Base-by-base conservation (phyloP, 2,797 vertebrate species). In the Darevskia nairensis region DNA sequence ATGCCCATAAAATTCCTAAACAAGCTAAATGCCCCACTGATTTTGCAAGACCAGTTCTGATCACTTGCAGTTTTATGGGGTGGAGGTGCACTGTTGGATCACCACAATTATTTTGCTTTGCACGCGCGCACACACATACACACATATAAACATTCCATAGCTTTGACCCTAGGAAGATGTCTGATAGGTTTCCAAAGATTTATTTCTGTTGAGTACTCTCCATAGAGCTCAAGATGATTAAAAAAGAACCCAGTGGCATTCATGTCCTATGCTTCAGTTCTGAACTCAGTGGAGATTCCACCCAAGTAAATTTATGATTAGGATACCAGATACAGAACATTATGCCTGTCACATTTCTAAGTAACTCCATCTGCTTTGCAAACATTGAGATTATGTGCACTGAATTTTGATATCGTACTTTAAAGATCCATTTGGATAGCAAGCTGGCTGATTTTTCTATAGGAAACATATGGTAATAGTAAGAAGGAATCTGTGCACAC, bases 381-480 rank as follows among this genome's bases (percentile, higher is more conserved):
- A 55, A 55, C 76, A 35, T 86, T 68, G 46, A 35, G 7, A 79
- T 39, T n/a, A 39, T 39, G 79, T 10, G 8, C 23, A 80, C 32
- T 74, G 35, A 74, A 71, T 80, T 32, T 69, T 55, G 6, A 59
- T 72, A 55, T 86, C 23, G 80, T 80, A 29, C 74, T 72, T 61
- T 86, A 72, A 76, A 61, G 68, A 72, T 78, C 29, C 21, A 46
- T 10, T 85, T 76, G 32, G 19, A 76, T 50, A 85, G 32, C 50
- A 35, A 61, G 32, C 35, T 64, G 32, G 55, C 55, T 85, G 32
- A 55, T 80, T 71, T 79, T 61, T 80, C 32, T 72, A n/a, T 80
- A 15, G 25, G 55, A 66, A 81, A 72, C 85, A 86, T 80, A 86
- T 86, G 78, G 50, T 44, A 59, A 39, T 80, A 86, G 85, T 86